Conservation (phyloP, 2,888 invertebrate species). For the Gnatocerus cornutus region DNA sequence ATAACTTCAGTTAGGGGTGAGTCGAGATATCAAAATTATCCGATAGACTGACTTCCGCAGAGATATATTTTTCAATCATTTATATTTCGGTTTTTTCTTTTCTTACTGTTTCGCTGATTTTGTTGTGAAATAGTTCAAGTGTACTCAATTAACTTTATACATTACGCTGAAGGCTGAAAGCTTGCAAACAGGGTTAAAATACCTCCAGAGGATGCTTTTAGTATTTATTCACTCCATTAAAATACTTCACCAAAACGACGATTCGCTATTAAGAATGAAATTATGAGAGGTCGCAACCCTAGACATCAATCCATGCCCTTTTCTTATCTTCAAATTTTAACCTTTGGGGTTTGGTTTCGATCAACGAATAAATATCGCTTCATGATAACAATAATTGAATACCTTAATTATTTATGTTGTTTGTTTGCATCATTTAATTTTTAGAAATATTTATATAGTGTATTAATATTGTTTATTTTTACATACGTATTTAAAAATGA, state of each 20-base stretch:
- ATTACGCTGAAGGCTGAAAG: constrained; percentile 1
- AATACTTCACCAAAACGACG: constrained; percentile 23
- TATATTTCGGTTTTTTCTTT: constrained; percentile 1
- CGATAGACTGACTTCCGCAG: constrained; percentile 22
- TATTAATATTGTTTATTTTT: no score
- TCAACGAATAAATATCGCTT: no score
- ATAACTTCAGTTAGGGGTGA: constrained; percentile 27
- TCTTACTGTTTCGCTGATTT: constrained; percentile 2
- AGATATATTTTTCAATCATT: constrained; percentile 13
- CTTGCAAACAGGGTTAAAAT: no score
- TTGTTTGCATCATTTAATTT: no score
- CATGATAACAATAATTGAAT: no score
- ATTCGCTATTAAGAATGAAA: constrained; percentile 17
- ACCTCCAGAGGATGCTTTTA: constrained; percentile 11
- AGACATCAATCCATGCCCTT: not conserved
- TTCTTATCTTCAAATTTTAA: not conserved
- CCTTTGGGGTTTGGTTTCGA: not conserved
- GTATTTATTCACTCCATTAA: constrained; percentile 30
- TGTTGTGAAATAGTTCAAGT: constrained; percentile 1
- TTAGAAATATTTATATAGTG: no score
- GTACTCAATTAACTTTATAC: not conserved
- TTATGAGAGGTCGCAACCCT: constrained; percentile 24
- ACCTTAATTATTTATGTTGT: no score
- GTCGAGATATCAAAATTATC: constrained; percentile 30
- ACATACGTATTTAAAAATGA: no score